Percentiles rank a stretch among this genome's conserved stretches.
These are phyloP conservation scores for Lepidurus packardi DNA, from an alignment of 1,140 invertebrate genomes.

Conservation along the genomic window DNA sequence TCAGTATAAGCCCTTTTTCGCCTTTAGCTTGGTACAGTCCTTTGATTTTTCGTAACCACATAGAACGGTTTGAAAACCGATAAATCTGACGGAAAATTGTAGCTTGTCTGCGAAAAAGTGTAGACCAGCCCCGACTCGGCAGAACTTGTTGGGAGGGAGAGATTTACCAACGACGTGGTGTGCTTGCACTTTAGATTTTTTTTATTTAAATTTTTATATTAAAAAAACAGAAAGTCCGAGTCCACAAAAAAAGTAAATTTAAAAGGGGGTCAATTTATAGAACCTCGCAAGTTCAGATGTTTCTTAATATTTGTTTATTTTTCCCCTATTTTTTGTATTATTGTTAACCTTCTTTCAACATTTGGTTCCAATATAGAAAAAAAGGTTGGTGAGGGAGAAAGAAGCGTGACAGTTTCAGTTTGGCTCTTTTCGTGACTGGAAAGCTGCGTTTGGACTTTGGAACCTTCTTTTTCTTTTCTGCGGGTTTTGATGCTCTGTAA, in stretches of 20 bases:
- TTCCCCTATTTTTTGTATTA: no score
- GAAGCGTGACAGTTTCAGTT: conserved; percentile 1
- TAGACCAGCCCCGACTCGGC: neutral
- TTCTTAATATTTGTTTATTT: no score
- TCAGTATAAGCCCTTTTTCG: neutral
- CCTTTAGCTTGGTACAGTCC: neutral
- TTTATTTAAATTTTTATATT: no score
- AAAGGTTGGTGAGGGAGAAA: neutral
- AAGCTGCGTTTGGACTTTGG: neutral
- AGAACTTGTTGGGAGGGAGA: neutral
- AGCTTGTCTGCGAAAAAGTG: conserved; percentile 13
- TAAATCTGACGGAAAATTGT: conserved; percentile 22
- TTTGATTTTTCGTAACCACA: neutral
- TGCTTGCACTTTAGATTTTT: neutral
- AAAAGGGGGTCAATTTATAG: no score
- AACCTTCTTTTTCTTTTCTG: neutral
- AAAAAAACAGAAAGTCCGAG: no score
- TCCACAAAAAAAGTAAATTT: no score
- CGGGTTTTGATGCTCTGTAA: neutral
- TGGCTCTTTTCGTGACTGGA: neutral
- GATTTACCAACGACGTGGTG: neutral
- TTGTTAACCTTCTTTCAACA: no score
- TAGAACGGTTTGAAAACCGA: neutral
- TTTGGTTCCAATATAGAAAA: neutral
- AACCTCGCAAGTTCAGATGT: no score